These are phyloP conservation scores for Urophycis tenuis DNA, from an alignment of 2,797 vertebrate species.

Conservation along the genomic window DNA sequence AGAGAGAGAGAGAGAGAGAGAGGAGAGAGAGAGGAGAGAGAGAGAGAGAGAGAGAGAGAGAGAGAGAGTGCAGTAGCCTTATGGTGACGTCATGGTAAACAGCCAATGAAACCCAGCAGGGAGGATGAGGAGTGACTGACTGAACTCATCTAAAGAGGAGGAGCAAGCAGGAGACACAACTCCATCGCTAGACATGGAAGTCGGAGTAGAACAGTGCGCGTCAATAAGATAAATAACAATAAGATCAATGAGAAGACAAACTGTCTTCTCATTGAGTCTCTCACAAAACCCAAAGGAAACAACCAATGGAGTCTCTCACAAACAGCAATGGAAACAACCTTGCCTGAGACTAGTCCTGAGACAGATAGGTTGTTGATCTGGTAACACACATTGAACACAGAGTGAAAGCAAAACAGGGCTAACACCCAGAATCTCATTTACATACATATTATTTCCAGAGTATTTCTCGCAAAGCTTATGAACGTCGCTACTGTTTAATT, in stretches of 20 bases:
- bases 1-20: slow-evolving; percentile 22
- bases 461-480: neutral
- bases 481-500: neutral
- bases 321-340: neutral
- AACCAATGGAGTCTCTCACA: neutral
- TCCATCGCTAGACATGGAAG: neutral
- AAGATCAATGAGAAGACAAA: too few relatives aligned
- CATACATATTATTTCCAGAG: neutral
- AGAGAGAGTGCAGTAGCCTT: slow-evolving; percentile 1
- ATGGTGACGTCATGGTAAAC: neutral
- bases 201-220: neutral
- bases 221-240: too few relatives aligned
- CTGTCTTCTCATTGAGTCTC: too few relatives aligned
- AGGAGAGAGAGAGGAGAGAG: slow-evolving; percentile 19
- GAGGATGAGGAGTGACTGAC: neutral
- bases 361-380: neutral
- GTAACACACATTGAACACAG: neutral
- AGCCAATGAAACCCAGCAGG: neutral
- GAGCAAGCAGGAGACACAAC: neutral
- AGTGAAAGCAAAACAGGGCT: neutral
- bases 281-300: too few relatives aligned
- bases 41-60: slow-evolving; percentile 4
- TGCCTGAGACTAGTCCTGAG: neutral
- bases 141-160: neutral
- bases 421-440: neutral